Percentiles rank a stretch among this genome's conserved stretches.
phyloP scores from a whole-genome alignment of 2,888 invertebrate species.

The Nephrocerus scutellatus region DNA sequence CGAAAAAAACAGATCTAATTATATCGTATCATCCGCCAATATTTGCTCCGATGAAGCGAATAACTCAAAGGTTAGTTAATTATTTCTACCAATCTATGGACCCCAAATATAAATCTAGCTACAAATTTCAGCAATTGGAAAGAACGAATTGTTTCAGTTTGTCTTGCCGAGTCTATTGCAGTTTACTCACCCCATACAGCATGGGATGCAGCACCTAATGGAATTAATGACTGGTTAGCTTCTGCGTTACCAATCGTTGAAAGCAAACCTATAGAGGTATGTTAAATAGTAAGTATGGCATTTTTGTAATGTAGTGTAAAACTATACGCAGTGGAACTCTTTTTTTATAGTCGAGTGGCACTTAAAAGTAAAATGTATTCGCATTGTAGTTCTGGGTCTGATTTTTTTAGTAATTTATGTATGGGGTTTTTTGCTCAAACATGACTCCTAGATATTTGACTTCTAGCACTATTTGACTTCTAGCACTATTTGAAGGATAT shows the following conservation, averaged over 20 bases:
- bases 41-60: slow-evolving; percentile 73
- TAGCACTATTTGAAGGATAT: no score
- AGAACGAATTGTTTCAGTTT: slow-evolving; percentile 70
- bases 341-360: no score
- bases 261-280: slow-evolving; percentile 30
- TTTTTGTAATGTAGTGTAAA: no score
- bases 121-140: slow-evolving; percentile 58
- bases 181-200: slow-evolving; percentile 91
- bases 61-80: slow-evolving; percentile 63
- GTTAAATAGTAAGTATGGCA: no score
- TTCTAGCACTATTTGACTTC: no score
- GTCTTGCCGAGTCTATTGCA: slow-evolving; percentile 77
- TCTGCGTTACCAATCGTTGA: slow-evolving; percentile 37
- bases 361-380: no score
- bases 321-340: no score
- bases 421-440: no score
- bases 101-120: neutral
- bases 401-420: no score
- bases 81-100: slow-evolving; percentile 4
- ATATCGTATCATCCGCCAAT: slow-evolving; percentile 95
- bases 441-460: no score
- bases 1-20: slow-evolving; percentile 65
- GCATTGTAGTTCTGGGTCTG: no score
- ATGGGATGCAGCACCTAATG: slow-evolving; percentile 75
- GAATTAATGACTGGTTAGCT: slow-evolving; percentile 92